Base-by-base conservation (phyloP, 2,113 vertebrate genomes). In the Tupaia chinensis region DNA sequence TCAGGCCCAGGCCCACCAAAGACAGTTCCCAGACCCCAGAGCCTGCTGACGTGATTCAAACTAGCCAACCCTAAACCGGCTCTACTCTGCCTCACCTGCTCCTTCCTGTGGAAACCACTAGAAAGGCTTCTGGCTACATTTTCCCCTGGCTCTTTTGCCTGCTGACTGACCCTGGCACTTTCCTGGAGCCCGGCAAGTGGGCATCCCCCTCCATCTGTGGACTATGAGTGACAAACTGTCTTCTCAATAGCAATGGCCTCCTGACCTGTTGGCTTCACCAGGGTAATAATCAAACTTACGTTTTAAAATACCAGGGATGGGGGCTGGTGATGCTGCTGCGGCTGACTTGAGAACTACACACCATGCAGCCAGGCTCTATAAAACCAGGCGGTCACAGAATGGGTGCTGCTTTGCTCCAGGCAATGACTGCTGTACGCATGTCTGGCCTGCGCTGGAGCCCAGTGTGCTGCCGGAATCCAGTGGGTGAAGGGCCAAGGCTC, bases 201-300 rank as follows among this genome's bases (percentile, higher is more conserved):
- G 4, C 44, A 9, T 4, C 22, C 29, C 22, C 1, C 60, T 17
- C 22, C 76, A 87, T 61, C 74, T 34, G 44, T 70, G 53, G 72
- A 87, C 60, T 70, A 23, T 22, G 86, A 73, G 34, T 20, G 66
- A 89, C 78, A 29, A 84, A 84, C 9, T 44, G 16, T 78, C 56
- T 61, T 79, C 63, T 68, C 68, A 92, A 25, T 19, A n/a, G 20
- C 23, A 20, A 44, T 12, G 3, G 27, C 78, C 88, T 96, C 82
- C 96, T 68, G 81, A 69, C 74, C 54, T 81, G 23, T 17, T 27
- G 79, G 27, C 17, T 61, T 69, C 70, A 53, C 14, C 2, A 53
- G 17, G 82, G 61, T 25, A 91, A 96, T 58, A 58, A 77, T 60
- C 86, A 96, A 95, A 83, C 9, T 11, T 32, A n/a, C 4, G 8